phyloP scores from a whole-genome alignment of 92 coral and sea anemone species.

The Heteractis magnifica region DNA sequence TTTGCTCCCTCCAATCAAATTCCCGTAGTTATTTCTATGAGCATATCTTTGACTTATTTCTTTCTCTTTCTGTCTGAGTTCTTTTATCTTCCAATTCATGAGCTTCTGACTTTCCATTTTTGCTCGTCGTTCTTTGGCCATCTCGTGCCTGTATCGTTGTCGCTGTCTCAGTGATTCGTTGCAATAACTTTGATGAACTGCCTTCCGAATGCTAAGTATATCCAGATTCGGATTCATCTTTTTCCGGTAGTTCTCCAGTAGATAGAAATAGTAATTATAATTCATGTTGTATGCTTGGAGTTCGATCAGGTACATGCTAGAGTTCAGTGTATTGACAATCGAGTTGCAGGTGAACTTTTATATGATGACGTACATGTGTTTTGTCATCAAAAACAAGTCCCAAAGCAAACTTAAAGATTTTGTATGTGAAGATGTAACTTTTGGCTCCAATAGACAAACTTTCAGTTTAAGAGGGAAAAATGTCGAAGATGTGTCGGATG shows the following conservation, averaged over 20 bases:
- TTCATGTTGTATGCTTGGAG: constrained; percentile 34
- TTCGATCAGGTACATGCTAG: neutral
- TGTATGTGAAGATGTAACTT: neutral
- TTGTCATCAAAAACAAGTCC: neutral
- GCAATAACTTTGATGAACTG: constrained; percentile 47
- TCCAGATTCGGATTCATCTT: constrained; percentile 40
- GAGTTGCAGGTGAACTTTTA: neutral
- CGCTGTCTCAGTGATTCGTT: constrained; percentile 46
- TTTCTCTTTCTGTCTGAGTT: constrained; percentile 53
- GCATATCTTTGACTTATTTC: constrained; percentile 53
- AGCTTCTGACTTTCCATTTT: constrained; percentile 46
- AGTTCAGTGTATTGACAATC: neutral
- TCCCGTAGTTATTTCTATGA: constrained; percentile 17
- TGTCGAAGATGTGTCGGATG: too few species aligned
- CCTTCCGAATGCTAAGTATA: constrained; percentile 50
- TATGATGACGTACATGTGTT: neutral
- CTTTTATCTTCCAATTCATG: constrained; percentile 44
- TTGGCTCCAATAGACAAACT: neutral
- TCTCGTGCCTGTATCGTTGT: constrained; percentile 59
- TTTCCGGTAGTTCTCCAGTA: constrained; percentile 59
- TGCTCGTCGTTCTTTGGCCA: constrained; percentile 60
- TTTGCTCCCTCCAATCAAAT: neutral
- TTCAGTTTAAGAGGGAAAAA: too few species aligned
- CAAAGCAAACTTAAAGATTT: neutral
- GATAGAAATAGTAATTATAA: constrained; percentile 54